Evolutionary conservation across 1,140 invertebrate species (phyloP).

Genomic region (Macrobrachium rosenbergii): DNA sequence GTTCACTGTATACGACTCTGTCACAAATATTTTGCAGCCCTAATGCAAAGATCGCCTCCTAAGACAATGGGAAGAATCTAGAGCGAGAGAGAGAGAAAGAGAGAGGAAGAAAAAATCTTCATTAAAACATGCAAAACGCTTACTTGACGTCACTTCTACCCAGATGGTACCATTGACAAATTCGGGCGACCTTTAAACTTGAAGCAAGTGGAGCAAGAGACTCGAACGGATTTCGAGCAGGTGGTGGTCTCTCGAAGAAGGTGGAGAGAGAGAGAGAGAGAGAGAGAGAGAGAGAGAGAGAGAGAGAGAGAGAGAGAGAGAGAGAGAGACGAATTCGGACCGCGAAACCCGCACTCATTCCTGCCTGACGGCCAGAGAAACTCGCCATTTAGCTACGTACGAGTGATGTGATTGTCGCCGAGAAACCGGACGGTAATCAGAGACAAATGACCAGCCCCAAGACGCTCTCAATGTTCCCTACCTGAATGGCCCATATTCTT

Average conservation of each 20-base stretch:
- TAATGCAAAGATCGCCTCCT: background rate
- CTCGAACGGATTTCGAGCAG: background rate
- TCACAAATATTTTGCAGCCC: background rate
- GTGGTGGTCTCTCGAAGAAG: background rate
- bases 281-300: background rate
- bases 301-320: background rate
- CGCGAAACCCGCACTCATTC: background rate
- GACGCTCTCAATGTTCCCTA: no score
- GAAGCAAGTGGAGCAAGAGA: slow-evolving; percentile 2
- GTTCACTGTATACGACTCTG: background rate
- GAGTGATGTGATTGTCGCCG: no score
- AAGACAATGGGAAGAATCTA: background rate
- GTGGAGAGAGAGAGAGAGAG: background rate
- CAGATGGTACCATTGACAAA: no score
- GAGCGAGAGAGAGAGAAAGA: slow-evolving; percentile 18
- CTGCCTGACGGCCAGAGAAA: no score
- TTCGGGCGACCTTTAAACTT: no score
- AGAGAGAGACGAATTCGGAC: background rate
- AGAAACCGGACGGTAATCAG: no score
- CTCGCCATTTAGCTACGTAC: no score
- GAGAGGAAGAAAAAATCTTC: background rate
- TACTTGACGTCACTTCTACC: no score
- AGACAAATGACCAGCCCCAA: no score
- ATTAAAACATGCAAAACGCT: no score
- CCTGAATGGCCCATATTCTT: no score